Percentiles rank a stretch among this genome's conserved stretches.
phyloP scores from a whole-genome alignment of 2,113 vertebrate genomes.

The Zootoca vivipara region DNA sequence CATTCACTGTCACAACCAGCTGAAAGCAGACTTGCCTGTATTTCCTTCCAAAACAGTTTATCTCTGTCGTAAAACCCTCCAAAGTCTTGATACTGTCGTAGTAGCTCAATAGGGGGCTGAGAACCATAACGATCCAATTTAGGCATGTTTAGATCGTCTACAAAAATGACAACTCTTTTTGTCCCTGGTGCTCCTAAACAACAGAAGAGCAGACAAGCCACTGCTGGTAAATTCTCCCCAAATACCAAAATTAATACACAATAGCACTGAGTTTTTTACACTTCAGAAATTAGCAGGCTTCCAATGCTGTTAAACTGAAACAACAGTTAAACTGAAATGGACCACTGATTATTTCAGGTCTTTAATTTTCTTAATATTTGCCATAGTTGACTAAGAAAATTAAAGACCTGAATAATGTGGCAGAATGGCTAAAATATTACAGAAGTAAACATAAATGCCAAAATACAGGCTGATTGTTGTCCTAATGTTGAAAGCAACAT shows the following conservation, averaged over 20 bases:
- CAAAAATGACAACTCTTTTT: conserved; percentile 85
- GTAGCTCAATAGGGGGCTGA: conserved; percentile 85
- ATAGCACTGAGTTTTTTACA: background rate
- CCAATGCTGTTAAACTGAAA: background rate
- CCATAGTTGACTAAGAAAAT: background rate
- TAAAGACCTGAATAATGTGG: background rate
- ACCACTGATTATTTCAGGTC: background rate
- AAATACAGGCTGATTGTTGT: background rate
- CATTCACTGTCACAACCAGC: background rate
- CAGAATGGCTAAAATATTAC: background rate
- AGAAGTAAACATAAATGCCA: background rate
- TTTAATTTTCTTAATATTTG: background rate
- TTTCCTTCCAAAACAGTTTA: conserved; percentile 87
- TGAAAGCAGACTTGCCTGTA: conserved; percentile 72
- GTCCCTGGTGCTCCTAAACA: conserved; percentile 80
- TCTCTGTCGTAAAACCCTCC: conserved; percentile 84
- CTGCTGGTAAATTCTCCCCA: background rate
- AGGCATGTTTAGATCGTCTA: conserved; percentile 89
- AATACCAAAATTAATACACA: background rate
- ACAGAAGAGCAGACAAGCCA: background rate
- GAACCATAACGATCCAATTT: conserved; percentile 85
- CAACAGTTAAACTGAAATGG: background rate
- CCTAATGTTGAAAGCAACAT: background rate
- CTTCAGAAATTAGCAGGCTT: background rate
- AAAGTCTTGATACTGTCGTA: conserved; percentile 88